Base-by-base conservation (phyloP, 1,140 invertebrate species). In the Drosophila insularis region DNA sequence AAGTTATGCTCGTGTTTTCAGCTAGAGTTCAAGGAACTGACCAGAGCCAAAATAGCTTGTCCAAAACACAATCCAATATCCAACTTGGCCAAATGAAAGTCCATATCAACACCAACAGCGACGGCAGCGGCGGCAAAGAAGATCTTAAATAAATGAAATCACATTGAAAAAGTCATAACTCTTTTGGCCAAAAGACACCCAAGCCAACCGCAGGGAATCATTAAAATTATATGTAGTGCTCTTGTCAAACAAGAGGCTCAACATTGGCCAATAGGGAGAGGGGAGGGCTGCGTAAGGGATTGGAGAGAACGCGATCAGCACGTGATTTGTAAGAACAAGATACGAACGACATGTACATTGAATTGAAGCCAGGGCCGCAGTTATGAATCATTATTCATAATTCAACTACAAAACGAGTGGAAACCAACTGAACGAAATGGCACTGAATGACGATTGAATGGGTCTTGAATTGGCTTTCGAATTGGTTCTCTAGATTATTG, bases 241-340 rank as follows among this genome's bases (percentile, higher is more conserved):
- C 82, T 79, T 86, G 81, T 87, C 82, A 87, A 87, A 87, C 82
- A 87, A 73, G 59, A 40, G 43, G 17, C 19, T 50, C 43, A 50
- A 50, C 17, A 19, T 19, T 55, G 40, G 64, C 60, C 17, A 21
- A 69, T 58, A 39, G 11, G 19, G 40, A 63, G 63, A 54, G 43
- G 17, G 64, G 40, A 40, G 77, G 64, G 55, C 17, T 17, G 69
- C 23, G 23, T 14, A 27, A 23, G 55, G 35, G 37, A 17, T 14
- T 40, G 68, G 63, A 53, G 75, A 55, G 65, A 46, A 60, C 67
- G 84, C 67, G 84, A 89, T 89, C 82, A 89, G 84, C 84, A 89
- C 80, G 84, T 84, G 84, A 87, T 87, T 87, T 87, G 84, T 87
- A 84, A 68, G 70, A 87, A 87, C 82, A 87, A 79, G 82, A 87